Evolutionary conservation across 2,797 vertebrate genomes (phyloP), one percentile per base, ranked within the genome.

Genomic region (Paramormyrops hopkinsi): DNA sequence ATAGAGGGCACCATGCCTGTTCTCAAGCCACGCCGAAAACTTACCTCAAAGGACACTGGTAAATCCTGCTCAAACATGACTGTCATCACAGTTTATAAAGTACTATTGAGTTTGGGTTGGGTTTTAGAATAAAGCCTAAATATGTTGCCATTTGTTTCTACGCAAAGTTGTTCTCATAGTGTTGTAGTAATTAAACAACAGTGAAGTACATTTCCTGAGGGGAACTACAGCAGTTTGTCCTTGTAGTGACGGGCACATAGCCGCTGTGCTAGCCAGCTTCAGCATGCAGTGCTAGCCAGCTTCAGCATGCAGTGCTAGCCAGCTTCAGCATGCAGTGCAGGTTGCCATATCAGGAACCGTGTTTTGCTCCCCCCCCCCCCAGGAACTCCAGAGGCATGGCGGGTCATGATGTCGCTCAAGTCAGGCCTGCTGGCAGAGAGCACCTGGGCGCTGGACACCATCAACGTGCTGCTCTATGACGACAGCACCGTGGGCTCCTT

Each of bases 381-480:
- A 99, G 98, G 98, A 93, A 99, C 97, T 91, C 98, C 99, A 0
- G 99, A 99, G 94, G 98, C 99, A 2, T 99, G 99, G 99, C 97
- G 98, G 59, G 98, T 99, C 93, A 99, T 99, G 98, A 99, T 99
- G 99, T 99, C 99, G 92, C 96, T 99, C 88, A 99, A 99, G 94
- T 99, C 98, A 59, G 99, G 99, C 89, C 97, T 99, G 91, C 91
- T 99, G 95, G 99, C 98, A 89, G 99, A 99, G 95, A 99, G 98
- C 93, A 99, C 98, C 0, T 99, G 99, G 98, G 99, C 99, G 87
- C 94, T 99, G 92, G 99, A 99, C 95, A 99, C 98, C 91, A 98
- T 99, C 94, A 99, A 98, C 91, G 98, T 99, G 93, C 97, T 99
- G 90, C 96, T 99, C 88, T 99, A 98, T 44, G 99, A 99, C 25